Base-by-base conservation (phyloP, 2,888 invertebrate species). In the Parnassius glacialis region DNA sequence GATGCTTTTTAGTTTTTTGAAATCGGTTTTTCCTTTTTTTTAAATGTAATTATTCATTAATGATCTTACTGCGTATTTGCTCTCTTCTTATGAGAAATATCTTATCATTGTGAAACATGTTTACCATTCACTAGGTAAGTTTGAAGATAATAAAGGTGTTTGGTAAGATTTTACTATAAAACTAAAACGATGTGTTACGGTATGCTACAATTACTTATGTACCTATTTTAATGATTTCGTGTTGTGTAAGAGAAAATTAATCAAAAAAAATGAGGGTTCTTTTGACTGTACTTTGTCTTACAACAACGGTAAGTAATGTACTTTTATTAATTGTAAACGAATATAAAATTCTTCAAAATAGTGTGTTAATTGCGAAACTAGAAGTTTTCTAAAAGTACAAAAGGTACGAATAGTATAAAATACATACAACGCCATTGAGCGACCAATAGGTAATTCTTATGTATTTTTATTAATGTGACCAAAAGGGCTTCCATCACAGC, bases 91-190 rank as follows among this genome's bases (percentile, higher is more conserved):
- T 11, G 12, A 45, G 12, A n/a, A 12, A 45, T 45, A n/a, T n/a
- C 44, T 61, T 62, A 62, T 62, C 61, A 42, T 1, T 66, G 67
- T 12, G 2, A 68, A 64, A 64, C 54, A 59, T 64, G 56, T 68
- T 66, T 71, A 62, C 63, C 65, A 56, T 58, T 48, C 59, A 59
- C 52, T 60, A 63, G 50, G 13, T 50, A 64, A 53, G 13, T 44
- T 52, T 47, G 42, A 59, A 67, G 45, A 75, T 73, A 79, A 72
- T 75, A 66, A 68, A 70, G 71, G 68, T 68, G 69, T 75, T 76
- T 70, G 65, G 70, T 62, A 68, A 68, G 67, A 74, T 67, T 69
- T 66, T 69, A 61, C 72, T 85, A 87, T 87, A 87, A 82, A 85
- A 81, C 78, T 79, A 76, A 75, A 75, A 65, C 45, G 12, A 51